Conservation (phyloP, 2,888 invertebrate genomes). For the Schizaphis graminum region DNA sequence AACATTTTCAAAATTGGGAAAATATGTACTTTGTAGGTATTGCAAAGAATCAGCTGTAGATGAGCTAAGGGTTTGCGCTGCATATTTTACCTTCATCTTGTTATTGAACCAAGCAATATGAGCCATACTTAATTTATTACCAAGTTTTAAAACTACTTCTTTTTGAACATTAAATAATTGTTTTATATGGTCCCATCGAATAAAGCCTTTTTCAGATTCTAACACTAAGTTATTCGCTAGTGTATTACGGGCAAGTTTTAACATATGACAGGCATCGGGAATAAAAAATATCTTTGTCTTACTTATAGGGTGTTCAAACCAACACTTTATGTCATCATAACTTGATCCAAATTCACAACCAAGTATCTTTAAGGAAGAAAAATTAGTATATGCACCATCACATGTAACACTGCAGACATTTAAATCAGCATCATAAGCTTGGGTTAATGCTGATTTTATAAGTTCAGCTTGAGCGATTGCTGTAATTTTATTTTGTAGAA, state of each 20-base stretch:
- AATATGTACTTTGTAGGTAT: background rate
- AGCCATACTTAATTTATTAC: background rate
- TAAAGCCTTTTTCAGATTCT: background rate
- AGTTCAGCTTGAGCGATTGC: background rate
- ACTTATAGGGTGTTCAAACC: background rate
- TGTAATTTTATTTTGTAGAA: slow-evolving; percentile 2
- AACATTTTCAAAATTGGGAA: background rate
- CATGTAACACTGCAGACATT: background rate
- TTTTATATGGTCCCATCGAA: slow-evolving; percentile 9
- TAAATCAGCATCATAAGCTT: background rate
- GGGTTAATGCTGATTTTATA: background rate
- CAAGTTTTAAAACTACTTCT: background rate
- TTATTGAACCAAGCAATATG: background rate
- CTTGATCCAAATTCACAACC: background rate
- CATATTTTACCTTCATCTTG: background rate
- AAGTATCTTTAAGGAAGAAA: background rate
- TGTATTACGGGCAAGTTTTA: slow-evolving; percentile 1
- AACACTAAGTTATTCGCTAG: background rate
- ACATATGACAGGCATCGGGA: background rate
- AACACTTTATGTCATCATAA: background rate
- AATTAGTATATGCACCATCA: background rate
- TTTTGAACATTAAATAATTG: slow-evolving; percentile 3
- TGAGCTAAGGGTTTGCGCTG: background rate
- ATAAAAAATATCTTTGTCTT: background rate
- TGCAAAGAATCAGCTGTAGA: background rate